Base-by-base conservation (phyloP, 1,140 invertebrate species). In the Meloidogyne hapla region DNA sequence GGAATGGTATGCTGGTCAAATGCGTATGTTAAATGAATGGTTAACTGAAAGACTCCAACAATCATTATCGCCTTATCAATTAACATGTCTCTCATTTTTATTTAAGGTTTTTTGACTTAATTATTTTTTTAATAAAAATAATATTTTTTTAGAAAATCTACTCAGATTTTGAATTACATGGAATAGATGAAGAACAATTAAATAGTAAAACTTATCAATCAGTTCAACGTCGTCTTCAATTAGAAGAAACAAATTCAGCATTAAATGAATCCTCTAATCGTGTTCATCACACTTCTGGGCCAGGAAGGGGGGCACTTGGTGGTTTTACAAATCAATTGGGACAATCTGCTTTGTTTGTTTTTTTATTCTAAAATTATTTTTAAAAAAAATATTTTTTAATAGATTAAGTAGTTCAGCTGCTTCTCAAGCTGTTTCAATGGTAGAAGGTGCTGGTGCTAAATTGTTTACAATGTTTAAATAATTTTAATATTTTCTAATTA, bases 161-260 rank as follows among this genome's bases (percentile, higher is more conserved):
- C 89, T 94, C 94, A 25, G 96, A 98, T 88, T 99, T 98, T 89
- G 96, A 98, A 89, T 91, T 99, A 71, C 96, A 99, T 90, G 96
- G 96, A 77, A 94, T 99, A 23, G 94, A 95, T 88, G 96, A 98
- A 86, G 95, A 98, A 87, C 94, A 94, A 88, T 89, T 99, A n/a
- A 96, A 97, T 89, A 94, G 93, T 64, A 96, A 96, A 90, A 92
- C 92, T 83, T 98, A 98, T 91, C 93, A 96, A 89, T 93, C 92
- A 66, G 93, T 98, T 83, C 92, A 92, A 73, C 92, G 92, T 83
- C 91, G 96, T 82, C 93, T 99, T 92, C 93, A 96, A 88, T 94
- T 96, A 18, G 95, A 97, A 89, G 94, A 97, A 90, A 94, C 94
- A 66, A 94, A 87, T 69, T 85, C 81, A 64, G 83, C 84, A 9